Evolutionary conservation across 2,888 invertebrate species (phyloP), one percentile per base, ranked within the genome.

Genomic region (Cosmia trapezina): DNA sequence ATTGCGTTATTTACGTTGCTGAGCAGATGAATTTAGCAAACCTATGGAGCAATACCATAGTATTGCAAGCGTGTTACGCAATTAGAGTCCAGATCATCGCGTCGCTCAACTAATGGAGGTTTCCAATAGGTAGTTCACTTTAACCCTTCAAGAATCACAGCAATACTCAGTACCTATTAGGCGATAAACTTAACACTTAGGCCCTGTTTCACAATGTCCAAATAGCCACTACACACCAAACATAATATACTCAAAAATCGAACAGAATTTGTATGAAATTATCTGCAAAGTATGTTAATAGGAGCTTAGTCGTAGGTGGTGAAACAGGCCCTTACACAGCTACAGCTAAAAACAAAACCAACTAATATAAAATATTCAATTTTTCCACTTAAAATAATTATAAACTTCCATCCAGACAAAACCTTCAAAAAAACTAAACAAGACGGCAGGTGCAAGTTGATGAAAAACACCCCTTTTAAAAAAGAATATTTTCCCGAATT

Each of bases 401-500:
- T 49, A 49, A 54, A 14, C 76, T 53, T 76, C 14, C 28, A 37
- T 51, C 63, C 79, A 63, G 45, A 49, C 47, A 45, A 57, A 56
- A 81, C 54, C 63, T 71, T 12, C 65, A 71, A 68, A 70, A 82
- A 78, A 51, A 68, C 53, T 54, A 45, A 72, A 70, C 66, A 33
- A 22, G 41, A 60, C 72, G 82, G 59, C 85, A 85, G 85, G 86
- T 86, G 85, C 71, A 77, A 74, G 73, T 73, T 80, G 67, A 84
- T 84, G 76, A 57, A 76, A 76, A 82, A 70, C 67, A 72, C 54
- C 78, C 86, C 70, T 75, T 81, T 80, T 56, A 72, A 45, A 78
- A 81, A 80, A 78, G 62, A 72, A 83, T 77, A 85, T 78, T 83
- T 83, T 76, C 63, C 78, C 41, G 74, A 81, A 84, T 84, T 79